Evolutionary conservation across 2,888 invertebrate genomes (phyloP), one percentile per base, ranked within the genome.

Genomic region (Ochropacha duplaris): DNA sequence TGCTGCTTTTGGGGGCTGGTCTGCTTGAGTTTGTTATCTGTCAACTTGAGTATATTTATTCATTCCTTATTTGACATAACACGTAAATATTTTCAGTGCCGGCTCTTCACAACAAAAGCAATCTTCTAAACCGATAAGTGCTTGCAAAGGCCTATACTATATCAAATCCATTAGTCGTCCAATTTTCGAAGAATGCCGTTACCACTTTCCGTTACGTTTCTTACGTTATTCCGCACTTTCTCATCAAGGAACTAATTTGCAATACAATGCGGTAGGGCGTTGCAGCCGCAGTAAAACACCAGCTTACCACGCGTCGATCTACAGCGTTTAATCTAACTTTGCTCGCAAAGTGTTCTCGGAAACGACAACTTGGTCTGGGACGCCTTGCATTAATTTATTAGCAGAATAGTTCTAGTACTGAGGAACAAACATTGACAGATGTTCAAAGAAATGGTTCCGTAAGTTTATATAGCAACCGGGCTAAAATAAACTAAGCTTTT

Each of bases 281-380:
- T 66, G 60, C 69, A 72, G 74, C 78, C 70, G 75, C 75, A 83
- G 74, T 82, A 80, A 78, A 83, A 76, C 76, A 72, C 65, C 71
- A 71, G 78, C 72, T 82, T 76, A 76, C 76, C 72, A 79, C 81
- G 79, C 83, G 83, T 84, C 86, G 83, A 84, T 86, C 79, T 87
- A 78, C 81, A 78, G 67, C 84, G 77, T 88, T 85, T 86, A 90
- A 90, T 90, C 86, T 88, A 90, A 89, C 82, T 90, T 89, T 79
- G 67, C 74, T 78, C 73, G 71, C 79, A 77, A 79, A 86, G 81
- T 79, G 82, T 82, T 80, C 68, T 65, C 65, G 63, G 76, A 72
- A 68, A 78, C 76, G 77, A 78, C 76, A 78, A 81, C 76, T 87
- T 81, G 68, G 72, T 70, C 69, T 62, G 64, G 65, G 64, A 63